Base-by-base conservation (phyloP, 2,888 invertebrate species). In the Andrena haemorrhoa region DNA sequence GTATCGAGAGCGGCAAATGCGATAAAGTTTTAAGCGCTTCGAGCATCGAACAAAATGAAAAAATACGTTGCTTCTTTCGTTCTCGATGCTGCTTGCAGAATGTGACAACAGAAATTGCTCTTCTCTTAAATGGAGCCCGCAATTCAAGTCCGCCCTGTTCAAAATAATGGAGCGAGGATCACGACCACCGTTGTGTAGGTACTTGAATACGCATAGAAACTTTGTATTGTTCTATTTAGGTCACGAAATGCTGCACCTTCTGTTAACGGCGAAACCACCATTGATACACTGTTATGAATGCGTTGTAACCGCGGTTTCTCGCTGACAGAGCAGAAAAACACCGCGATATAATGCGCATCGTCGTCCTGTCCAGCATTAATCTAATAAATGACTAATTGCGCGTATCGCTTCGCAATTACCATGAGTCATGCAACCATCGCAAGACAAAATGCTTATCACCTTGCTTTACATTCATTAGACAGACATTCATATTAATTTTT, bases 141-240 rank as follows among this genome's bases (percentile, higher is more conserved):
- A 49, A 58, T 49, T 60, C 23, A 5, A 60, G 23, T 23, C 10
- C n/a, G 26, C 1, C 16, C 16, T 47, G 58, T 33, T 68, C 12
- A 49, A 69, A 49, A 66, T 58, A 74, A 66, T 69, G 60, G 60
- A 51, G 49, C 41, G 41, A 35, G 73, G 31, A 51, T 66, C 35
- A 29, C 31, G 26, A 56, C 23, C 47, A 2, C 51, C 23, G 5
- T 23, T 20, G 41, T 58, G 3, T 23, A 26, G 12, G 12, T 10
- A 53, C 35, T 41, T 41, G 7, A 63, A 68, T 26, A 29, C 49
- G 51, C 31, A 63, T 4, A 12, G n/a, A 68, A 61, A 60, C 31
- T 72, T 74, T 23, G 26, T 7, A 74, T 74, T 78, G 74, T 78
- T 73, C 73, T 78, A 78, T 75, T 64, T 64, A 51, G 69, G 75